Conservation (phyloP, 2,113 vertebrate species). For the Triplophysa siluroides region DNA sequence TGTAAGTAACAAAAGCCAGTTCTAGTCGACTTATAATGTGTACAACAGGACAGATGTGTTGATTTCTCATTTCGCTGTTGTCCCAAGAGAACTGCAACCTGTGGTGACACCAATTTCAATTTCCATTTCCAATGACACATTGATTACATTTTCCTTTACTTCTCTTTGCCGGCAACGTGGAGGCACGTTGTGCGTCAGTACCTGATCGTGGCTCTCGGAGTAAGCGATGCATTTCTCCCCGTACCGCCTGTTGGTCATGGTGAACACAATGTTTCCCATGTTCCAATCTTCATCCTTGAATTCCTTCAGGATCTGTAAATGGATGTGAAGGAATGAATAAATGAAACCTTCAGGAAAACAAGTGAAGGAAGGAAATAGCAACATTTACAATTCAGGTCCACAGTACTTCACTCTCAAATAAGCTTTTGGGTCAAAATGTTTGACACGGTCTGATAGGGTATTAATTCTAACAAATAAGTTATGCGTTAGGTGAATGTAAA, state of each 20-base stretch:
- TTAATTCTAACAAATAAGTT: no score
- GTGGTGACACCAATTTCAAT: conserved; percentile 55
- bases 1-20: not conserved
- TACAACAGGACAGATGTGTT: conserved; percentile 51
- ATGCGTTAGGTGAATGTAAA: no score
- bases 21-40: conserved; percentile 22
- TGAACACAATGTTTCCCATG: conserved; percentile 90
- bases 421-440: no score
- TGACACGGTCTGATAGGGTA: no score
- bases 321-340: not conserved
- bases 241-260: conserved; percentile 87
- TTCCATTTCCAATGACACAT: conserved; percentile 54
- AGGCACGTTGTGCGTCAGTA: conserved; percentile 57
- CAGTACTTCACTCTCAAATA: not conserved
- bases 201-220: conserved; percentile 97
- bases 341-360: not conserved
- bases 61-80: conserved; percentile 47
- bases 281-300: conserved; percentile 96
- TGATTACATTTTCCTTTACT: conserved; percentile 50
- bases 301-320: conserved; percentile 89
- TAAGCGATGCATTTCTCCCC: conserved; percentile 94
- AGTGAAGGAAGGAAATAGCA: not conserved
- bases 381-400: not conserved
- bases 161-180: conserved; percentile 6
- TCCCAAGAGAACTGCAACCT: conserved; percentile 46